A percentile compares a stretch with the other conserved stretches of the same genome.
phyloP scores from a whole-genome alignment of 2,888 invertebrate genomes.

The Prostheceraeus crozeri region DNA sequence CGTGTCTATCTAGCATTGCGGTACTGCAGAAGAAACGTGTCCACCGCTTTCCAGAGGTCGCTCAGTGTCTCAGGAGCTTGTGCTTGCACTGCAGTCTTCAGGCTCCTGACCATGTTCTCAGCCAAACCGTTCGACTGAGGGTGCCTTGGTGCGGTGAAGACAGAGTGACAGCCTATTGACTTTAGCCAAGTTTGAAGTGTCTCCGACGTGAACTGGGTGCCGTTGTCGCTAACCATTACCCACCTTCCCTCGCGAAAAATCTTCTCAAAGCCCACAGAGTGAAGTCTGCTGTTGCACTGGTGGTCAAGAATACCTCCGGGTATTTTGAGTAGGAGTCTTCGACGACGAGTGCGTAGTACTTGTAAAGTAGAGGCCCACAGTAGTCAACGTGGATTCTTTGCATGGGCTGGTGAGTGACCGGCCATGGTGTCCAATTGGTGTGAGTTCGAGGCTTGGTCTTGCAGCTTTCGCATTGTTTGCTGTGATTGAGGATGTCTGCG shows the following conservation, averaged over 20 bases:
- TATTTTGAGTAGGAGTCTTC: conserved; percentile 11
- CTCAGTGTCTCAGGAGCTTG: not conserved
- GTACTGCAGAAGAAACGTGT: conserved; percentile 1
- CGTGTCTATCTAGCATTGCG: not conserved
- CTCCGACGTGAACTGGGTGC: conserved; percentile 16
- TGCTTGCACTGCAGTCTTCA: not conserved
- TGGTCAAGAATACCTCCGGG: conserved; percentile 21
- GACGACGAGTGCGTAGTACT: conserved; percentile 14
- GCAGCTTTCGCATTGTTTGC: not conserved
- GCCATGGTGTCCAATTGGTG: conserved; percentile 14
- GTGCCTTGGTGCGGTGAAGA: conserved; percentile 6
- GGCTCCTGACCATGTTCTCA: not conserved
- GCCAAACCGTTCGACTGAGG: not conserved
- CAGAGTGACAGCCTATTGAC: not conserved
- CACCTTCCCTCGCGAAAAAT: conserved; percentile 21
- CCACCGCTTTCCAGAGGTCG: not conserved
- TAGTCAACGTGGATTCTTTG: conserved; percentile 22
- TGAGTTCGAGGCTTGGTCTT: conserved; percentile 5
- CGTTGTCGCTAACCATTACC: conserved; percentile 1
- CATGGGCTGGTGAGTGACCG: conserved; percentile 9
- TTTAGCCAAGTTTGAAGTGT: not conserved
- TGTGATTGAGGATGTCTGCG: not conserved
- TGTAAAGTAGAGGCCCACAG: not conserved
- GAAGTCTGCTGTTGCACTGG: conserved; percentile 4
- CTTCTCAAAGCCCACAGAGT: not conserved